Conservation (phyloP, 2,113 vertebrate species). For the Charadrius vociferus region DNA sequence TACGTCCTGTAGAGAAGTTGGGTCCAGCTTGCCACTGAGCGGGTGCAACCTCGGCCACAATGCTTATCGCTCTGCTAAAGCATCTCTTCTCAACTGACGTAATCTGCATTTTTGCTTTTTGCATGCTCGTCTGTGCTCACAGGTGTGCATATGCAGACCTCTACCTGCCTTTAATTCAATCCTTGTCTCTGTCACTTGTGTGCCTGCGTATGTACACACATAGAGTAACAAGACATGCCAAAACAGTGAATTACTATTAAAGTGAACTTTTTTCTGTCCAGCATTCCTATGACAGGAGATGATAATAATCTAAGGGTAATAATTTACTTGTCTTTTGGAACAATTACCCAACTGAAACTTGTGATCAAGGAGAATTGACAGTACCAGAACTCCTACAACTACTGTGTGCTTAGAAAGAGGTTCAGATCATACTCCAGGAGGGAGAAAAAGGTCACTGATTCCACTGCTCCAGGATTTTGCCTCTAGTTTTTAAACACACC, state of each 20-base stretch:
- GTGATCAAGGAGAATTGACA: background rate
- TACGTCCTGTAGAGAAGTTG: background rate
- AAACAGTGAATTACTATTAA: background rate
- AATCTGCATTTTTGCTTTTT: background rate
- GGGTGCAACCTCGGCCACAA: background rate
- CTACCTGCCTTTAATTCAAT: background rate
- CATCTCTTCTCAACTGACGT: background rate
- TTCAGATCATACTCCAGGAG: background rate
- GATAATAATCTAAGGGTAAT: background rate
- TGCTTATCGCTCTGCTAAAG: background rate
- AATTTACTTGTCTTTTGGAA: background rate
- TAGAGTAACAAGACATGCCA: background rate
- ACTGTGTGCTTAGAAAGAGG: background rate
- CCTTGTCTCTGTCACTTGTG: too few relatives aligned
- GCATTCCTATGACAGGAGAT: background rate
- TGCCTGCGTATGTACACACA: rapidly evolving
- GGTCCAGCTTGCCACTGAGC: background rate
- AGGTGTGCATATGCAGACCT: background rate
- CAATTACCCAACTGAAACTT: background rate
- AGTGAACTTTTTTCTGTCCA: background rate
- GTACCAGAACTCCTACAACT: background rate
- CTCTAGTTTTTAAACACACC: background rate
- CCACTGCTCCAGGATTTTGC: background rate
- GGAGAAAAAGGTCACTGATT: background rate
- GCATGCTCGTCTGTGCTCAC: background rate